These are phyloP conservation scores for Leptonema lineaticorne DNA, from an alignment of 1,140 invertebrate genomes.

Conservation along the genomic window DNA sequence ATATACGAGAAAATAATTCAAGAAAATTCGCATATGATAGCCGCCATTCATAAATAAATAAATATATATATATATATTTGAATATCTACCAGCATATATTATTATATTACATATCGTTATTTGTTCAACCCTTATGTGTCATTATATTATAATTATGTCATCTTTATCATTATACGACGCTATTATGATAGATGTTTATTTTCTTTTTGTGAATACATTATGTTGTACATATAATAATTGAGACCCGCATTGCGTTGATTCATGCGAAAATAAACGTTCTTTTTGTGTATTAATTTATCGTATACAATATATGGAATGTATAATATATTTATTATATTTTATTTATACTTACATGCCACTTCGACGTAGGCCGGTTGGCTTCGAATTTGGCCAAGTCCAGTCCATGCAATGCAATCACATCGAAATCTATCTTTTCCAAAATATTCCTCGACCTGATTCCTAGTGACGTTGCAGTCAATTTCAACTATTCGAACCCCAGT, in stretches of 20 bases:
- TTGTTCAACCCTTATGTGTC: background rate
- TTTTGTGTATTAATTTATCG: no score
- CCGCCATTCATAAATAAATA: background rate
- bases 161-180: background rate
- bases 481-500: slow-evolving; percentile 82
- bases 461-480: slow-evolving; percentile 79
- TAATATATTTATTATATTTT: background rate
- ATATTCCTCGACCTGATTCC: slow-evolving; percentile 86
- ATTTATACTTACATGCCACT: slow-evolving; percentile 80
- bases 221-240: background rate
- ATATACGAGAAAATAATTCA: background rate
- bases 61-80: background rate
- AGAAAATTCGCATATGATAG: background rate
- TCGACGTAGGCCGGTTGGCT: slow-evolving; percentile 81
- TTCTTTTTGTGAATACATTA: slow-evolving; percentile 1
- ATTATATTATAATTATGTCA: background rate
- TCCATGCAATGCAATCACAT: slow-evolving; percentile 88
- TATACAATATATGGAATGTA: no score
- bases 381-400: slow-evolving; percentile 65
- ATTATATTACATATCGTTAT: background rate
- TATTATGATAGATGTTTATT: background rate
- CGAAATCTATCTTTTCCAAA: slow-evolving; percentile 83
- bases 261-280: slow-evolving; percentile 6
- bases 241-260: slow-evolving; percentile 1
- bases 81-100: background rate